A percentile compares a stretch with the other conserved stretches of the same genome.
Evolutionary conservation across 1,140 invertebrate species (phyloP).

Genomic region (Heliconius eleuchia): DNA sequence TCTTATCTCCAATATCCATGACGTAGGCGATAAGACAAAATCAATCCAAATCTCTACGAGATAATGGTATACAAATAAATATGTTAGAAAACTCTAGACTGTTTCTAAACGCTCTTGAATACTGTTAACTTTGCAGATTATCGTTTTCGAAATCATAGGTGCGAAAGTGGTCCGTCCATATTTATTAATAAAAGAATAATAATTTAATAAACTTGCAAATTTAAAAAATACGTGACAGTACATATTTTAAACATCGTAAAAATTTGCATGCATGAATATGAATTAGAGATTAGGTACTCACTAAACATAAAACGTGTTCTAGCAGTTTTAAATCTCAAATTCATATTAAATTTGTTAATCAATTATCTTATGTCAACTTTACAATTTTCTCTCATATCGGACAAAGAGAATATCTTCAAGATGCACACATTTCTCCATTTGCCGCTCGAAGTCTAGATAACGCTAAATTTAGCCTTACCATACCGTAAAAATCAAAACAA

Average conservation of each 20-base stretch:
- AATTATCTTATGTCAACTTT: no score
- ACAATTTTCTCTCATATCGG: no score
- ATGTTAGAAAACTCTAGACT: not conserved
- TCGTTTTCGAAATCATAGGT: not conserved
- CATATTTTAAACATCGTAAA: not conserved
- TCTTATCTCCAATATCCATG: slow-evolving; percentile 11
- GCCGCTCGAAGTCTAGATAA: no score
- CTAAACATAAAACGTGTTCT: no score
- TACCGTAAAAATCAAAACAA: no score
- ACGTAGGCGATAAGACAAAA: slow-evolving; percentile 31
- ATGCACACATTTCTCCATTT: no score
- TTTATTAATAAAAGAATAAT: not conserved
- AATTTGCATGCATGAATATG: not conserved
- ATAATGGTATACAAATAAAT: not conserved
- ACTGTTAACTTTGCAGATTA: not conserved
- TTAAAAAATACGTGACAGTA: not conserved
- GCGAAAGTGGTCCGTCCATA: not conserved
- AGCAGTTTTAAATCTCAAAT: no score
- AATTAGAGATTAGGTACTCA: not conserved
- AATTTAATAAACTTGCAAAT: not conserved
- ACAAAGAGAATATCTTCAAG: no score
- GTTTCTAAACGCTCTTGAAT: not conserved
- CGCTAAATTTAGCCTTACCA: no score
- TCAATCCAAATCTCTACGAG: slow-evolving; percentile 23
- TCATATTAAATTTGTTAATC: no score